These are phyloP conservation scores for Crossaster papposus DNA, from an alignment of 53 echinoderm and acorn worm genomes.

Conservation along the genomic window DNA sequence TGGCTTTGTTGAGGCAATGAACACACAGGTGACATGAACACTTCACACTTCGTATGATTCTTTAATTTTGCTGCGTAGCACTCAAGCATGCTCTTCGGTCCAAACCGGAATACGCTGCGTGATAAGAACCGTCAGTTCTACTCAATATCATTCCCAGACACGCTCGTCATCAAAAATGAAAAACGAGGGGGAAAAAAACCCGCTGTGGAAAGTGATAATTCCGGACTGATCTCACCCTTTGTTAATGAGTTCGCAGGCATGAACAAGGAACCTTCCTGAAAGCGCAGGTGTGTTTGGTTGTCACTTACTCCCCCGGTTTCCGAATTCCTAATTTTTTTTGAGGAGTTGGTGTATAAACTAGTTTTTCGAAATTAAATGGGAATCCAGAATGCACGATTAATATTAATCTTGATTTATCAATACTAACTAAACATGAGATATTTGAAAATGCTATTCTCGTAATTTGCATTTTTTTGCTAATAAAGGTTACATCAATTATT, in stretches of 20 bases:
- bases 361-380: neutral
- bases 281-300: neutral
- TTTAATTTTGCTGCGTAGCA: conserved; percentile 28
- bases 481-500: too few relatives aligned
- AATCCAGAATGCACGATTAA: neutral
- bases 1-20: neutral
- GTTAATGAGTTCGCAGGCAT: neutral
- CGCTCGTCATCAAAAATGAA: neutral
- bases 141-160: neutral
- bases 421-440: too few relatives aligned
- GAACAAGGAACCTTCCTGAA: neutral
- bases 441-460: too few relatives aligned
- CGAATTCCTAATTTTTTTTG: neutral
- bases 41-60: conserved; percentile 25
- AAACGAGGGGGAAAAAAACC: neutral
- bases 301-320: neutral
- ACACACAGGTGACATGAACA: conserved; percentile 2
- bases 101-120: neutral
- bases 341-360: neutral
- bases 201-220: neutral
- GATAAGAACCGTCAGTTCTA: neutral
- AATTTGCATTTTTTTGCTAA: too few relatives aligned
- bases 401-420: neutral
- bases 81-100: conserved; percentile 2
- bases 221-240: neutral